Evolutionary conservation across 2,888 invertebrate species (phyloP).

Genomic region (Drosophila lacicola): DNA sequence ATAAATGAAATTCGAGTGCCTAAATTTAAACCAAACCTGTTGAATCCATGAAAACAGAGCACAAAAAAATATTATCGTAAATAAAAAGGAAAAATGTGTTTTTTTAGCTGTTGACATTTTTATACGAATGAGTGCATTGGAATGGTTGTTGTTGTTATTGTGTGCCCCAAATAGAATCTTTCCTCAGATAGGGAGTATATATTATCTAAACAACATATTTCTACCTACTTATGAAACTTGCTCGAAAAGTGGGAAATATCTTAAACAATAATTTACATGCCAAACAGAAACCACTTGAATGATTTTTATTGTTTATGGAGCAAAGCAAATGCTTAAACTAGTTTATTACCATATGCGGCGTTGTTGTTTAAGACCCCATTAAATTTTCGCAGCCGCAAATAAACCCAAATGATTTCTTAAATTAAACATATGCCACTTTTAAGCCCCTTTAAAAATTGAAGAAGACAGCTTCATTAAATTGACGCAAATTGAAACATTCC

Average conservation of each 20-base stretch:
- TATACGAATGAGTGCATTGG: not conserved
- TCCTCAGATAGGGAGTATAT: not conserved
- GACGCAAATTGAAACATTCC: too few relatives aligned
- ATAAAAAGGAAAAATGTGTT: conserved; percentile 7
- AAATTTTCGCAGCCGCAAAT: too few relatives aligned
- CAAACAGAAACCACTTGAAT: not conserved
- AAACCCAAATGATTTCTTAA: too few relatives aligned
- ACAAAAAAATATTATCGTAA: conserved; percentile 4
- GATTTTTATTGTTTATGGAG: too few relatives aligned
- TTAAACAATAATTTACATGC: not conserved
- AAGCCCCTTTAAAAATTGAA: too few relatives aligned
- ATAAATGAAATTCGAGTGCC: conserved; percentile 7
- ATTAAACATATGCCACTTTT: too few relatives aligned
- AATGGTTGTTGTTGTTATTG: too few relatives aligned
- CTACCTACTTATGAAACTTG: not conserved
- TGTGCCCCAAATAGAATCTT: not conserved
- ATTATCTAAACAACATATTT: not conserved
- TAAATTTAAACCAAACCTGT: conserved; percentile 45
- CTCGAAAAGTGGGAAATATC: not conserved
- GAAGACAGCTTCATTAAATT: too few relatives aligned
- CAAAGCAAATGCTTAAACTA: not conserved
- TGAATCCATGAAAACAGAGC: conserved; percentile 11
- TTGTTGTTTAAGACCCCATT: too few relatives aligned
- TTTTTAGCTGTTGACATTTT: conserved; percentile 19
- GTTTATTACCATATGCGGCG: not conserved